Base-by-base conservation (phyloP, 2,113 vertebrate species). In the Aegotheles bennettii region DNA sequence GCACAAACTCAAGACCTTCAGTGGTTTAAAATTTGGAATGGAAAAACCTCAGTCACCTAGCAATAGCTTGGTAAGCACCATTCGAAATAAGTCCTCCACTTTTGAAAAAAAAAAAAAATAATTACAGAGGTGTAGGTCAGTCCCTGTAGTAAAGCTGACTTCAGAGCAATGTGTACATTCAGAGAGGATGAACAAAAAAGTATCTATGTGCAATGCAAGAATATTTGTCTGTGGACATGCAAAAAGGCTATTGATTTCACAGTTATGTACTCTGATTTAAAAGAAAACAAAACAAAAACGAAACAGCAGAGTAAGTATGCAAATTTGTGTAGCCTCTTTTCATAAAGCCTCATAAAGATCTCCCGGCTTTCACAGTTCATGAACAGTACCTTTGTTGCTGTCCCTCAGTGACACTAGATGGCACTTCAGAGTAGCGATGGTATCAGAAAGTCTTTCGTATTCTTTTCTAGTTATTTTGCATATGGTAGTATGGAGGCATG, bases 361-460 rank as follows among this genome's bases (percentile, higher is more conserved):
- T 71, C 42, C 25, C 54, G 12, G 2, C 45, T 91, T 95, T 90
- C 45, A 68, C 33, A 51, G 8, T 82, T 17, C 8, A 6, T 31
- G 47, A 75, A 16, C 5, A 47, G 14, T 24, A 53, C 57, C 11
- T 76, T 85, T 69, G 67, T 77, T 71, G 15, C 33, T 76, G 60
- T 82, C 28, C 23, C 13, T 80, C 54, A 20, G 28, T 77, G 85
- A 91, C 95, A 86, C 93, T 95, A 97, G 95, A 74, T 96, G 95
- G 95, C 96, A 96, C 82, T 91, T 96, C 70, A 88, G 96, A 91
- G 87, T 90, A 95, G 78, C 14, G 18, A 7, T 93, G 78, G 33
- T 18, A 85, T 74, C 25, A 29, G 23, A 84, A 84, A 57, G 16
- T 4, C 36, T 42, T 45, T 28, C 7, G 10, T 47, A 59, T 51